Evolutionary conservation across 2,888 invertebrate species (phyloP), one percentile per base, ranked within the genome.

Genomic region (Calameuta idolon): DNA sequence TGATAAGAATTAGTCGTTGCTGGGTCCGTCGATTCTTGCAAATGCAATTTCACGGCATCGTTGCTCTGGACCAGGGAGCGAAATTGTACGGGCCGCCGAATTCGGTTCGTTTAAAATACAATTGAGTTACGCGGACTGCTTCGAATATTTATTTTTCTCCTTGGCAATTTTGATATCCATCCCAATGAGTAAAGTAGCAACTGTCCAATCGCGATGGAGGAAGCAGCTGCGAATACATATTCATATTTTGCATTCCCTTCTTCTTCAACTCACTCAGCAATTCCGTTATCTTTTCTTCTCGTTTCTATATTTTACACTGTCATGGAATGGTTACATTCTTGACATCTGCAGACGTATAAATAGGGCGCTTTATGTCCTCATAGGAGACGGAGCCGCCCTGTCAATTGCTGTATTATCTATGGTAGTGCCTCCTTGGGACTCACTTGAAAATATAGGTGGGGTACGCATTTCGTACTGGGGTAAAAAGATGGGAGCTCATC

Each of bases 141-240:
- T n/a, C 79, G 79, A 80, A 81, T 79, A 77, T 77, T 75, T 83
- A 80, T 79, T 77, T 74, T 77, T 69, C 73, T 76, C 69, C 68
- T 34, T 12, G 79, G 69, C 35, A 77, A 79, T 68, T 35, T 35
- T 33, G 12, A 76, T 69, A 34, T 73, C 34, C 33, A 31, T 30
- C 23, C 5, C 40, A 74, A n/a, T 31, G 73, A n/a, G 15, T 34
- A 55, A 23, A 15, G 40, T 40, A 40, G 15, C 40, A 40, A 40
- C 40, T 4, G 40, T 5, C 40, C 40, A 40, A 40, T 40, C 40
- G 77, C 11, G 30, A 68, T 35, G 76, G 80, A 80, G 75, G 80
- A 74, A 81, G 76, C 87, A 85, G 82, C 80, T 86, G 87, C 78
- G 69, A 76, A 85, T 87, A 78, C 85, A 87, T 87, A 87, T 87